These are phyloP conservation scores for Mastacembelus armatus DNA, from an alignment of 2,797 vertebrate genomes.

Conservation along the genomic window DNA sequence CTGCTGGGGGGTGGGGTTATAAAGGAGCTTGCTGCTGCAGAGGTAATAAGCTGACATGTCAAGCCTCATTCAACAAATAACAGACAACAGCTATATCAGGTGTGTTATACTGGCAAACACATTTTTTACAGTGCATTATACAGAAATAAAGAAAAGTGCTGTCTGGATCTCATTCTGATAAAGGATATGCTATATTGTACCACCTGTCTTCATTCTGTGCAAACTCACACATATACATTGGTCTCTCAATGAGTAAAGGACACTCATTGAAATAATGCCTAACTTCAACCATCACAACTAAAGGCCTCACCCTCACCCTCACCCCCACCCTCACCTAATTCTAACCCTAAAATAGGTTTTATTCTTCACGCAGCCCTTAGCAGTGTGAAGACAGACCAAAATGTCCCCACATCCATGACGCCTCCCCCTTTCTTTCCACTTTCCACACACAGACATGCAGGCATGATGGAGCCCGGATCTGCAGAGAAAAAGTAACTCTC, in stretches of 20 bases:
- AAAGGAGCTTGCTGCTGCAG: slow-evolving; percentile 75
- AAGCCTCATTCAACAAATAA: slow-evolving; percentile 74
- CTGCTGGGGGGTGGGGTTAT: slow-evolving; percentile 52
- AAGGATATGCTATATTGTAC: no score
- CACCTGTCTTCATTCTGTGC: slow-evolving; percentile 10
- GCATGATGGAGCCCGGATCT: slow-evolving; percentile 67
- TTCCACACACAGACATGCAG: slow-evolving; percentile 26
- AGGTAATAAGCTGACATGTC: slow-evolving; percentile 76
- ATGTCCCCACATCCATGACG: not conserved
- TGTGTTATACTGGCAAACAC: no score
- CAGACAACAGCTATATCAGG: slow-evolving; percentile 38
- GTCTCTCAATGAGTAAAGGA: not conserved
- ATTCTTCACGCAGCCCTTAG: no score
- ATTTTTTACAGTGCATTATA: no score
- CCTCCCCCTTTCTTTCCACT: no score
- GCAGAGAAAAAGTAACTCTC: slow-evolving; percentile 68
- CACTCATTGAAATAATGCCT: not conserved
- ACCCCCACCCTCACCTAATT: no score
- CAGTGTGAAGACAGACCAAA: not conserved
- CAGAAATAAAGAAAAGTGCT: no score
- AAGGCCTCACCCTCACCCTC: no score
- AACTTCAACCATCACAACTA: not conserved
- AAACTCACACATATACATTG: not conserved
- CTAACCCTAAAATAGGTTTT: not conserved
- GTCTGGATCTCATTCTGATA: no score